These are phyloP conservation scores for Brevimyrus niger DNA, from an alignment of 2,113 vertebrate genomes.

Conservation along the genomic window DNA sequence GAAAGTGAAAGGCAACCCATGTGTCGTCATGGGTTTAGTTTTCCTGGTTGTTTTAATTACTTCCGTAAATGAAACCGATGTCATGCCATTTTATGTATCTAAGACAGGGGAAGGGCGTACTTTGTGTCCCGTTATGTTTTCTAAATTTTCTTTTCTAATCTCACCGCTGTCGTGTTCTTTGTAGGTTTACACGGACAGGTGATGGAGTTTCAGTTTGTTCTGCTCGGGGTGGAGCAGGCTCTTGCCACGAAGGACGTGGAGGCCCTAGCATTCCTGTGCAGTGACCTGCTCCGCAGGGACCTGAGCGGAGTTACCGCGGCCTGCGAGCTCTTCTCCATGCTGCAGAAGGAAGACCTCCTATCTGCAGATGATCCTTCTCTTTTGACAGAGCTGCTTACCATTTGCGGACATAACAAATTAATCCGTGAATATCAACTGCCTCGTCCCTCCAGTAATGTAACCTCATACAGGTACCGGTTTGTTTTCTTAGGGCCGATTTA, in stretches of 20 bases:
- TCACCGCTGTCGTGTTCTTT: not conserved
- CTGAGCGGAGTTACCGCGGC: constrained; percentile 24
- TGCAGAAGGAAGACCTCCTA: constrained; percentile 36
- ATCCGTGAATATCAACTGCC: constrained; percentile 7
- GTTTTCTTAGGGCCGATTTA: not conserved
- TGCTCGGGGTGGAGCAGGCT: constrained; percentile 32
- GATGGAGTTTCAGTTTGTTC: constrained; percentile 47
- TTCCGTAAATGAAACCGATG: not conserved
- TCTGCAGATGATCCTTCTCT: constrained; percentile 36
- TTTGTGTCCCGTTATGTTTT: not conserved
- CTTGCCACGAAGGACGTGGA: constrained; percentile 33
- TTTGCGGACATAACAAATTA: constrained; percentile 29
- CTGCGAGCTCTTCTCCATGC: constrained; percentile 42
- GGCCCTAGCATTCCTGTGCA: constrained; percentile 53
- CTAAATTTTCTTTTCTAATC: not conserved
- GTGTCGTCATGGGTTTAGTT: not conserved
- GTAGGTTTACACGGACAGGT: not conserved
- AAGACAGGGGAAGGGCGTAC: not conserved
- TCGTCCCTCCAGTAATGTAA: constrained; percentile 14
- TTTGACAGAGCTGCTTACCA: constrained; percentile 50
- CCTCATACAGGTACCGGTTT: constrained; percentile 51
- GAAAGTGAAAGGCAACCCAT: not conserved
- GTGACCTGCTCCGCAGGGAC: constrained; percentile 41
- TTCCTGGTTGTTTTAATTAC: not conserved
- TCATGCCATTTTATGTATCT: not conserved